Conservation (phyloP, 2,888 invertebrate genomes). For the Doris montereyensis region DNA sequence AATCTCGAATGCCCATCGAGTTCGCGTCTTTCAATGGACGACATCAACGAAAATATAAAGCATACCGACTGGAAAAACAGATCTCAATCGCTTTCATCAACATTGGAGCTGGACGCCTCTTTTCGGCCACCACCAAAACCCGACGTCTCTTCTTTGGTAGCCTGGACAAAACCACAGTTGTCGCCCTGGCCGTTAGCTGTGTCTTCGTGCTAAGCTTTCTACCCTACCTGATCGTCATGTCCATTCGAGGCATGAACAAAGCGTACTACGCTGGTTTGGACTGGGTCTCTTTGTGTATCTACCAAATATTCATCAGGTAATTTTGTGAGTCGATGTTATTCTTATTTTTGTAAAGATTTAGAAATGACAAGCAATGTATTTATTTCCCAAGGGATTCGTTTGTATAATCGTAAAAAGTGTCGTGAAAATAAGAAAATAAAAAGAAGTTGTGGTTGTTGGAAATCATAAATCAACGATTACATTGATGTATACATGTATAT, state of each 20-base stretch:
- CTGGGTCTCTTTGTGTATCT: slow-evolving; percentile 45
- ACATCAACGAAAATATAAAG: background rate
- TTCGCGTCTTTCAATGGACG: background rate
- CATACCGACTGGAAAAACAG: background rate
- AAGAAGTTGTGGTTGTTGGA: too few relatives aligned
- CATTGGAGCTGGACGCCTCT: background rate
- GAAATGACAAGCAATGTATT: too few relatives aligned
- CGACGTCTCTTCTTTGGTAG: background rate
- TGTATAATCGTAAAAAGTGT: too few relatives aligned
- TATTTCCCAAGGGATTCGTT: too few relatives aligned
- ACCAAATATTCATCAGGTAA: slow-evolving; percentile 46
- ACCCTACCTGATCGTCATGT: slow-evolving; percentile 52
- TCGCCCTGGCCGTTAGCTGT: slow-evolving; percentile 52
- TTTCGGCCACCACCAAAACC: background rate
- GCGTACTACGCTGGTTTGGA: slow-evolving; percentile 48
- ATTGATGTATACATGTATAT: too few relatives aligned
- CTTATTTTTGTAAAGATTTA: too few relatives aligned
- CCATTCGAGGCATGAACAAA: slow-evolving; percentile 47
- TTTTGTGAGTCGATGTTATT: too few relatives aligned
- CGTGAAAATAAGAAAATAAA: too few relatives aligned
- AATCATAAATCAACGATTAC: too few relatives aligned
- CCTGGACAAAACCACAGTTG: slow-evolving; percentile 51
- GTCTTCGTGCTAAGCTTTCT: slow-evolving; percentile 55
- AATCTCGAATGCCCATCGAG: background rate
- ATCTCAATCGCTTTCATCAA: background rate